These are phyloP conservation scores for Columba janthina DNA, from an alignment of 2,113 vertebrate species.

Conservation along the genomic window DNA sequence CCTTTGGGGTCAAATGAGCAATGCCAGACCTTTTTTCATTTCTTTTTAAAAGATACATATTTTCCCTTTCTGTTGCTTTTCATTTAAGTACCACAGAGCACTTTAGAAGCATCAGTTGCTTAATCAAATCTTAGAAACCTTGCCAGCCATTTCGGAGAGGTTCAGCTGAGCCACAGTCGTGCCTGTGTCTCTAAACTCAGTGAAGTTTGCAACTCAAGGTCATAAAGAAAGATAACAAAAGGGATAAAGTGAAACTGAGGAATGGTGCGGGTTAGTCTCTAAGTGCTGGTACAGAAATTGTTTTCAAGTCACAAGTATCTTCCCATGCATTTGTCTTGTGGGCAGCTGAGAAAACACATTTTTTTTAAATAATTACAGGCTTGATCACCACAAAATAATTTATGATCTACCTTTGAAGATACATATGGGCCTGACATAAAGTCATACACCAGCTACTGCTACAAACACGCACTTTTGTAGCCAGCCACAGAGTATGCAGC, in stretches of 20 bases:
- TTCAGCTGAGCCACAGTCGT: background rate
- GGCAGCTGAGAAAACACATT: background rate
- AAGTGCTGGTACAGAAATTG: background rate
- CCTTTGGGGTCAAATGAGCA: background rate
- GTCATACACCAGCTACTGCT: background rate
- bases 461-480: background rate
- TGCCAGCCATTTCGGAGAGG: background rate
- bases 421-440: background rate
- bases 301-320: background rate
- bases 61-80: background rate
- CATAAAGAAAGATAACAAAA: background rate
- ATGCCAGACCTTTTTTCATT: background rate
- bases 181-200: background rate
- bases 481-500: background rate
- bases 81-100: background rate
- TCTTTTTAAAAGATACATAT: background rate
- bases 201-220: background rate
- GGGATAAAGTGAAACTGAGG: background rate
- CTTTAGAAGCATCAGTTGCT: background rate
- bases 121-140: background rate
- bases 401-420: background rate
- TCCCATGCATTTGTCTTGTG: background rate
- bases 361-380: background rate
- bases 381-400: background rate
- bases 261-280: background rate